Evolutionary conservation across 2,113 vertebrate genomes (phyloP).

Genomic region (Triplophysa dalaica): DNA sequence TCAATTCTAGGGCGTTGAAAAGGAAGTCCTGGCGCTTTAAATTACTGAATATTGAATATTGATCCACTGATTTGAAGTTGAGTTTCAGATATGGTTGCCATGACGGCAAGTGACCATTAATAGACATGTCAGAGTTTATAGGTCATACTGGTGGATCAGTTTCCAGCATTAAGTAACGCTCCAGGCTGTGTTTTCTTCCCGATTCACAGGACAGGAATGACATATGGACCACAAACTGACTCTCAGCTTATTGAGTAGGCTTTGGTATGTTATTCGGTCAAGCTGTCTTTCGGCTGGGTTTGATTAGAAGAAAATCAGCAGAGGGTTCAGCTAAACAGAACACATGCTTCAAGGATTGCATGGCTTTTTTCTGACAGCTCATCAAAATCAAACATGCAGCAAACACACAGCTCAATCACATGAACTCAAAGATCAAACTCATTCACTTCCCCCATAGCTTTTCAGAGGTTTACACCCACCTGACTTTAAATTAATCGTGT

Average conservation of each 20-base stretch:
- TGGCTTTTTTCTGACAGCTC: background rate
- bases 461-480: no score
- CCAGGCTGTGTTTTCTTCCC: no score
- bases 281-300: background rate
- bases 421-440: no score
- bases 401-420: no score
- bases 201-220: background rate
- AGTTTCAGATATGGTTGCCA: background rate
- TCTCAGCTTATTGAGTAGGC: background rate
- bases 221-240: slow-evolving; percentile 11
- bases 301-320: slow-evolving; percentile 17
- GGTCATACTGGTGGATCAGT: background rate
- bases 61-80: slow-evolving; percentile 22
- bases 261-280: background rate
- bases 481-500: no score
- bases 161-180: background rate
- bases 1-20: background rate
- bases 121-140: slow-evolving; percentile 3
- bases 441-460: no score
- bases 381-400: no score
- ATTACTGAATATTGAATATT: slow-evolving; percentile 16
- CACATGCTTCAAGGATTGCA: background rate
- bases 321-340: slow-evolving; percentile 10
- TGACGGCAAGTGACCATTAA: background rate
- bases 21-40: background rate